phyloP scores from a whole-genome alignment of 1,140 invertebrate species.

The Eupristina koningsbergeri region DNA sequence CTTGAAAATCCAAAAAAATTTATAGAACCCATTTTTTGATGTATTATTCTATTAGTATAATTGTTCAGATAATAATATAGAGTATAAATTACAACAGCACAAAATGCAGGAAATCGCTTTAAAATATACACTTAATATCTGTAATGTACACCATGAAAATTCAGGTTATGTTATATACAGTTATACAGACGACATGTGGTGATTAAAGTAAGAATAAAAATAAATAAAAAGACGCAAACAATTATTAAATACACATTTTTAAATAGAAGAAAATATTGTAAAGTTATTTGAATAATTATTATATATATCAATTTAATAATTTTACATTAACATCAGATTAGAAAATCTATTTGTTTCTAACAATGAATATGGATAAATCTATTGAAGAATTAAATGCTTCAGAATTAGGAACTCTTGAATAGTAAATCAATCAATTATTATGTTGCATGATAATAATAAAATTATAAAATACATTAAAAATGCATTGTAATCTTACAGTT shows the following conservation, averaged over 20 bases:
- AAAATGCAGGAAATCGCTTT: no score
- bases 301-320: not conserved
- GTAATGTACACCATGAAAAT: no score
- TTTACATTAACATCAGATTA: not conserved
- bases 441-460: constrained; percentile 28
- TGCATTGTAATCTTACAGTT: constrained; percentile 75
- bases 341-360: not conserved
- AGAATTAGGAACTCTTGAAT: constrained; percentile 85
- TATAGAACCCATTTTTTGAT: constrained; percentile 55
- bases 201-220: no score
- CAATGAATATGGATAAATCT: constrained; percentile 21
- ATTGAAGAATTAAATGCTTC: constrained; percentile 79
- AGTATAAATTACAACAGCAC: no score
- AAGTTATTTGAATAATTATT: not conserved
- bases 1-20: constrained; percentile 53
- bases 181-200: no score
- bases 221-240: no score
- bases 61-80: no score
- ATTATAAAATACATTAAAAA: not conserved
- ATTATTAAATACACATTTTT: no score
- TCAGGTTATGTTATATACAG: not conserved
- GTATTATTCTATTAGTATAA: not conserved
- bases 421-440: constrained; percentile 71
- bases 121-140: not conserved
- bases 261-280: no score